Conservation (phyloP, 2,888 invertebrate species). For the Disparrhopalites patrizii region DNA sequence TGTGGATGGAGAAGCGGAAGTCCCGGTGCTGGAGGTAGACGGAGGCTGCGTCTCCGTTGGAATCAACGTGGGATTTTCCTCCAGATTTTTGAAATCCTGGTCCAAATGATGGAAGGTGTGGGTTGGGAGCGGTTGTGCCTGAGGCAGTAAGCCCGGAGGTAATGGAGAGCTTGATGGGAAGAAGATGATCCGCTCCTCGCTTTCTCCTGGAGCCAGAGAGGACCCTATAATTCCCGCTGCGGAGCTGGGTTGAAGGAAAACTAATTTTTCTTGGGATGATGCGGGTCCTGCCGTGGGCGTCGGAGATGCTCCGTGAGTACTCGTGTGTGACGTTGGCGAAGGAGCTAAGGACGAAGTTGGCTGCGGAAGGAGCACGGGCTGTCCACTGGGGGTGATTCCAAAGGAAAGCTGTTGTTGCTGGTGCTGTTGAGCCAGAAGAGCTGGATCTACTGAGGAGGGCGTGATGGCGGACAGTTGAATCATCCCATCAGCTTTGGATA, state of each 20-base stretch:
- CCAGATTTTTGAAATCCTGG: slow-evolving; percentile 21
- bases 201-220: not conserved
- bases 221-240: not conserved
- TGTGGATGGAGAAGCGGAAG: not conserved
- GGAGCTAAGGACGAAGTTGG: not conserved
- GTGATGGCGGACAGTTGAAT: slow-evolving; percentile 20
- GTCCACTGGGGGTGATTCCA: slow-evolving; percentile 36
- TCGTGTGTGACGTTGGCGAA: not conserved
- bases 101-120: slow-evolving; percentile 32
- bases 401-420: slow-evolving; percentile 11
- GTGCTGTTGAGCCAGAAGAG: slow-evolving; percentile 4
- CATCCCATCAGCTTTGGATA: slow-evolving; percentile 30
- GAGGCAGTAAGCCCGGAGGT: not conserved
- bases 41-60: slow-evolving; percentile 21
- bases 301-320: too few relatives aligned
- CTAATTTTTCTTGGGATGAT: slow-evolving; percentile 20
- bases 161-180: slow-evolving; percentile 23
- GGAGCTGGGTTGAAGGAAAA: slow-evolving; percentile 20
- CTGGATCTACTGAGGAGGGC: slow-evolving; percentile 16
- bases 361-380: slow-evolving; percentile 18
- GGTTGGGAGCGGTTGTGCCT: too few relatives aligned
- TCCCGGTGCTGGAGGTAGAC: slow-evolving; percentile 14
- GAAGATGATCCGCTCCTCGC: slow-evolving; percentile 25
- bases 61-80: slow-evolving; percentile 29
- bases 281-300: not conserved